phyloP scores from a whole-genome alignment of 2,888 invertebrate species.

The Polyploca ridens region DNA sequence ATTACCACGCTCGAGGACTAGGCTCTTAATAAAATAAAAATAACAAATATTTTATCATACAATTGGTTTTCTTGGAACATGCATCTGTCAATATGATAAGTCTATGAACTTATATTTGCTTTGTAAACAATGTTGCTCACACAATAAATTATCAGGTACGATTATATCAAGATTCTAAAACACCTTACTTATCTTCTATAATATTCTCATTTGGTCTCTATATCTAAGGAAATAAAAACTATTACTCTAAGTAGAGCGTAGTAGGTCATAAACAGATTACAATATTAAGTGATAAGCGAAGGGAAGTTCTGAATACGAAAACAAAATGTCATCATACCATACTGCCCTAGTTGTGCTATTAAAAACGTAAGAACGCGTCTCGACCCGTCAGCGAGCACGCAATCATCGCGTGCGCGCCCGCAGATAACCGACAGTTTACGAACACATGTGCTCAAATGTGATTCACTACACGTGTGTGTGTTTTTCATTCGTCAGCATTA shows the following conservation, averaged over 20 bases:
- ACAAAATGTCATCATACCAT: conserved; percentile 32
- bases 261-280: conserved; percentile 21
- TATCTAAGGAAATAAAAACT: not conserved
- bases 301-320: conserved; percentile 31
- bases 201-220: not conserved
- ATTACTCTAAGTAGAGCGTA: conserved; percentile 14
- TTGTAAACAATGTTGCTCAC: not conserved
- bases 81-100: not conserved
- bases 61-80: too few relatives aligned
- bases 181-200: not conserved
- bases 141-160: not conserved
- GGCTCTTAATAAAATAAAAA: not conserved
- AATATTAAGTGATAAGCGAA: conserved; percentile 18
- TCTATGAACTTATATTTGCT: not conserved
- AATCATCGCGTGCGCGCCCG: conserved; percentile 33
- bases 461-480: not conserved
- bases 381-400: conserved; percentile 40
- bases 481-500: not conserved
- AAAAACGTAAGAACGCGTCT: conserved; percentile 19
- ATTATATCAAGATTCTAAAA: not conserved
- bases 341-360: conserved; percentile 38
- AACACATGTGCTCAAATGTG: not conserved
- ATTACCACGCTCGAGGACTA: too few relatives aligned
- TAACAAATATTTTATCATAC: not conserved
- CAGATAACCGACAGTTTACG: conserved; percentile 19